Percentiles rank a stretch among this genome's conserved stretches.
phyloP scores from a whole-genome alignment of 2,888 invertebrate genomes.

The Nezara viridula region DNA sequence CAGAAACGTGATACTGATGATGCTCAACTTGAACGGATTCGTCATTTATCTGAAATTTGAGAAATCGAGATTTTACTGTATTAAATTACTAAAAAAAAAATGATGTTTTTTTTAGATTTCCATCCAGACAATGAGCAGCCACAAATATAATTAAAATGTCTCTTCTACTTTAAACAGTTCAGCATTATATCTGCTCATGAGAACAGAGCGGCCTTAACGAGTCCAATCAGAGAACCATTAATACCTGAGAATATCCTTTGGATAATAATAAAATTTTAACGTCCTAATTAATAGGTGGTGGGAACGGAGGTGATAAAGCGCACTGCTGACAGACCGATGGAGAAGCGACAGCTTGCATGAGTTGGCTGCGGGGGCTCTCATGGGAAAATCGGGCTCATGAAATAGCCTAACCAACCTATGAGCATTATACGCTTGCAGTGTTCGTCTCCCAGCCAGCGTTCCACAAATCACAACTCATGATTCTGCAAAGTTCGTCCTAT shows the following conservation, averaged over 20 bases:
- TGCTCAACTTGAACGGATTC: not conserved
- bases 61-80: not conserved
- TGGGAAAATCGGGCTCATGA: not conserved
- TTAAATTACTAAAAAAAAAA: not conserved
- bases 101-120: not conserved
- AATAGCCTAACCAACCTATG: not conserved
- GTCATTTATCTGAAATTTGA: not conserved
- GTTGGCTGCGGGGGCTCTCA: not conserved
- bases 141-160: not conserved
- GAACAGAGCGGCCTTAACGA: not conserved
- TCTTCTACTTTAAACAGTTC: not conserved
- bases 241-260: not conserved
- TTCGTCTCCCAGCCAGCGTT: not conserved
- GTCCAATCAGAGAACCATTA: not conserved
- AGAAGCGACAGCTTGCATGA: not conserved
- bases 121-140: not conserved
- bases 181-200: not conserved
- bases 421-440: not conserved
- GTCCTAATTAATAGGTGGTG: not conserved
- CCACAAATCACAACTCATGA: not conserved
- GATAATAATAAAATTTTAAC: not conserved
- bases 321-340: not conserved
- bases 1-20: not conserved
- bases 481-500: not conserved
- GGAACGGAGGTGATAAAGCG: not conserved